Evolutionary conservation across 2,797 vertebrate genomes (phyloP).

Genomic region (Phataginus tetradactyla): DNA sequence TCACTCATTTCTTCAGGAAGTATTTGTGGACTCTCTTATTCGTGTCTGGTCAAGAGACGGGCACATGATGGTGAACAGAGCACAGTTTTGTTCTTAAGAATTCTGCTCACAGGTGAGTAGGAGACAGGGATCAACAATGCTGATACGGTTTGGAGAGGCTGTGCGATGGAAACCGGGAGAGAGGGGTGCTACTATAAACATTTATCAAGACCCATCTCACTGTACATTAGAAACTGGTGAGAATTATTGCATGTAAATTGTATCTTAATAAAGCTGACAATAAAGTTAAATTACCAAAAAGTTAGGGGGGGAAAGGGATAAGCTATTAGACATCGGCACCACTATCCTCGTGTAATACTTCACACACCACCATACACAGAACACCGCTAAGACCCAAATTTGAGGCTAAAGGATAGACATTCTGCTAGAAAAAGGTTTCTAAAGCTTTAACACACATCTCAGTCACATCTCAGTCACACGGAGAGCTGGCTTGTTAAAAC

Average conservation of each 20-base stretch:
- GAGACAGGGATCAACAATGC: not conserved
- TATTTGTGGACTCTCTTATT: not conserved
- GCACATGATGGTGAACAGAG: not conserved
- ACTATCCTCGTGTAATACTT: not conserved
- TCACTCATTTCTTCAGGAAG: slow-evolving; percentile 46
- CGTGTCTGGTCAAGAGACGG: not conserved
- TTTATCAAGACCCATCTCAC: not conserved
- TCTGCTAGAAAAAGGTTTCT: not conserved
- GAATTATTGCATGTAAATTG: not conserved
- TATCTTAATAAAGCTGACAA: not conserved
- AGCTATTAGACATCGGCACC: not conserved
- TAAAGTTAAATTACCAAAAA: not conserved
- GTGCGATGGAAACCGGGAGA: not conserved
- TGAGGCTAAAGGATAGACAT: not conserved
- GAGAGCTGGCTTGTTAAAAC: not conserved
- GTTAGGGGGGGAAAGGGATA: not conserved
- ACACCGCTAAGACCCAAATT: not conserved
- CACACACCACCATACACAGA: not conserved
- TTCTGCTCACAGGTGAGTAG: not conserved
- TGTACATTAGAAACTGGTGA: not conserved
- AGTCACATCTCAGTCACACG: not conserved
- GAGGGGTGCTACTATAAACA: not conserved
- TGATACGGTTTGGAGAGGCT: not conserved
- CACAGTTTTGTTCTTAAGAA: not conserved
- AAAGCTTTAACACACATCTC: not conserved